Conservation (phyloP, 2,888 invertebrate genomes). For the Hermaeophaga mercurialis region DNA sequence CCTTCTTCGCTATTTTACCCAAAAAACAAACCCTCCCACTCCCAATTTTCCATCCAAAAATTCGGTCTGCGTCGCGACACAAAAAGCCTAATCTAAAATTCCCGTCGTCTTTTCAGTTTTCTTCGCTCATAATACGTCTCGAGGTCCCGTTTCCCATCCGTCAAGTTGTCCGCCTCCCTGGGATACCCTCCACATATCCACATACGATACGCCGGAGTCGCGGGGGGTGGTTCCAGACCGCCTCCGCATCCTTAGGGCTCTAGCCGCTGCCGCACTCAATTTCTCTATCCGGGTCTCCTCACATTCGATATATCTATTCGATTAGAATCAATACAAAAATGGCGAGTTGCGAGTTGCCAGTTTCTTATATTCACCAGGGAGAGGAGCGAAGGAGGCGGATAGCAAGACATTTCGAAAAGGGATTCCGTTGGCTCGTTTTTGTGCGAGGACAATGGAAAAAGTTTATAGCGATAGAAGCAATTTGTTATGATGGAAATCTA, state of each 20-base stretch:
- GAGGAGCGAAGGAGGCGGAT: too few relatives aligned
- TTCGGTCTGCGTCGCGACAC: slow-evolving; percentile 24
- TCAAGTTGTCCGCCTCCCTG: slow-evolving; percentile 52
- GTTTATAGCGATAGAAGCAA: too few relatives aligned
- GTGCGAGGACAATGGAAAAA: too few relatives aligned
- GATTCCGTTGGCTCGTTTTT: too few relatives aligned
- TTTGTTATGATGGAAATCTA: too few relatives aligned
- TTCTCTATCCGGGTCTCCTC: slow-evolving; percentile 47
- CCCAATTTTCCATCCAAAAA: slow-evolving; percentile 22
- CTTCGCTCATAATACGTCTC: slow-evolving; percentile 29
- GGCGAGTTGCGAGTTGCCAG: slow-evolving; percentile 48
- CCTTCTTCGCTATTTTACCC: slow-evolving; percentile 19
- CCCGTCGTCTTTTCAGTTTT: slow-evolving; percentile 34
- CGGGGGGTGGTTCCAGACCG: slow-evolving; percentile 49
- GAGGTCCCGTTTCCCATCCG: slow-evolving; percentile 38
- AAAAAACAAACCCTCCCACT: slow-evolving; percentile 23
- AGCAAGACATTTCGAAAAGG: too few relatives aligned
- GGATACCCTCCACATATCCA: slow-evolving; percentile 55
- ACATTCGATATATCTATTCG: slow-evolving; percentile 52
- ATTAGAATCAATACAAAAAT: slow-evolving; percentile 55
- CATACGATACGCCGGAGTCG: slow-evolving; percentile 54
- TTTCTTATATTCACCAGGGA: too few relatives aligned
- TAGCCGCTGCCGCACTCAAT: slow-evolving; percentile 34
- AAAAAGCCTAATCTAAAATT: slow-evolving; percentile 33
- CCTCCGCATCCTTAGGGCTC: slow-evolving; percentile 43